These are phyloP conservation scores for Lycia hirtaria DNA, from an alignment of 2,888 invertebrate species.

Conservation along the genomic window DNA sequence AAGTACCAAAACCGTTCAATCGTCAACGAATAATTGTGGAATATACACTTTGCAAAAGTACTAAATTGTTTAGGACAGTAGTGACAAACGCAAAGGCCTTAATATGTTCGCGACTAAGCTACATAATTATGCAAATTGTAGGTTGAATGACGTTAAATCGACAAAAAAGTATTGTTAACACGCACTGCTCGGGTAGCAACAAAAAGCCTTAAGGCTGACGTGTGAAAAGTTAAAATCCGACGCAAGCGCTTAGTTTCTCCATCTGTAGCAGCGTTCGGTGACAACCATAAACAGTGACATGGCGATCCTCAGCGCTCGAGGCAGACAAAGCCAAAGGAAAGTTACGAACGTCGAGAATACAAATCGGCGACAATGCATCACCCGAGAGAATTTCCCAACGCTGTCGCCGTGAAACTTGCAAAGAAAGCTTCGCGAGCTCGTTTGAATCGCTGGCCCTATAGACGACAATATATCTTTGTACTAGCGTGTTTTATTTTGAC, in stretches of 20 bases:
- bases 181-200: constrained; percentile 15
- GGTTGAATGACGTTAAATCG: constrained; percentile 26
- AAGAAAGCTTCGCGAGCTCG: constrained; percentile 64
- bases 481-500: constrained; percentile 40
- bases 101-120: constrained; percentile 54
- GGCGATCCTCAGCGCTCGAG: constrained; percentile 56
- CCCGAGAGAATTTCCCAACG: constrained; percentile 73
- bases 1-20: neutral
- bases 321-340: constrained; percentile 74
- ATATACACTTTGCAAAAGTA: neutral
- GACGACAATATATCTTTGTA: no score
- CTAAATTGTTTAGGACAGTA: neutral
- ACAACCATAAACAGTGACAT: constrained; percentile 56
- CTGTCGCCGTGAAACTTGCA: constrained; percentile 60
- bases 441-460: constrained; percentile 32
- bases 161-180: constrained; percentile 31
- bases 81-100: constrained; percentile 50
- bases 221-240: no score
- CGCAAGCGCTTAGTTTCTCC: neutral
- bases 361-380: constrained; percentile 77
- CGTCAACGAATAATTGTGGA: neutral
- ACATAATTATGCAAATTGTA: constrained; percentile 63
- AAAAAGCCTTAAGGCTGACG: neutral
- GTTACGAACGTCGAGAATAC: constrained; percentile 73
- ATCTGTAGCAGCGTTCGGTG: constrained; percentile 31